A percentile compares a stretch with the other conserved stretches of the same genome.
These are phyloP conservation scores for Papilio dardanus DNA, from an alignment of 1,140 invertebrate genomes.

Conservation along the genomic window DNA sequence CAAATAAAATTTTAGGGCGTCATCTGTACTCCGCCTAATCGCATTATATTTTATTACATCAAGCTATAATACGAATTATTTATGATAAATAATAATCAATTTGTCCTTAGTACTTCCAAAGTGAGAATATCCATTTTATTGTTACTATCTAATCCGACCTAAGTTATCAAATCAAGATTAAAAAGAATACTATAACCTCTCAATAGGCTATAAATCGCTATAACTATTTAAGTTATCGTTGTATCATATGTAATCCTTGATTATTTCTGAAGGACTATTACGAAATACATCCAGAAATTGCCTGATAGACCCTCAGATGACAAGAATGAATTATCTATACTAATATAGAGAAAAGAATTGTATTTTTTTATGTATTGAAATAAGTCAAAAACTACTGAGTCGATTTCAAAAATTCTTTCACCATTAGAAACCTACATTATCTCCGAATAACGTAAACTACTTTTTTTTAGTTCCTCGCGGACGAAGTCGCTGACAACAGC, in stretches of 20 bases:
- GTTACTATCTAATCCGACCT: not conserved
- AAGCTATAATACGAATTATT: not conserved
- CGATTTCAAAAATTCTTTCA: too few species aligned
- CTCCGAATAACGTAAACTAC: too few species aligned
- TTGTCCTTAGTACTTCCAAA: not conserved
- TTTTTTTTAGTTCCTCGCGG: too few species aligned
- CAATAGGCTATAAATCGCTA: not conserved
- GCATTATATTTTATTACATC: too few species aligned
- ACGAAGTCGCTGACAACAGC: too few species aligned
- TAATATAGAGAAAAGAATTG: too few species aligned
- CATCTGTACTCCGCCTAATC: too few species aligned
- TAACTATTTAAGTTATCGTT: not conserved
- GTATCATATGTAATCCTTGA: not conserved
- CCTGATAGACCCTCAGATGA: not conserved
- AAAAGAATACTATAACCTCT: not conserved
- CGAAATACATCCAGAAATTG: not conserved
- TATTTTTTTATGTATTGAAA: too few species aligned
- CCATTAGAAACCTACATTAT: too few species aligned
- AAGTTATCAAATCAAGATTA: not conserved
- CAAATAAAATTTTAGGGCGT: too few species aligned
- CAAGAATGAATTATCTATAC: too few species aligned
- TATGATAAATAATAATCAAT: not conserved
- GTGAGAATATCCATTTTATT: not conserved
- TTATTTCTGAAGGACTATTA: not conserved
- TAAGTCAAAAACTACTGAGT: too few species aligned